Evolutionary conservation across 2,113 vertebrate genomes (phyloP).

Genomic region (Canis aureus): DNA sequence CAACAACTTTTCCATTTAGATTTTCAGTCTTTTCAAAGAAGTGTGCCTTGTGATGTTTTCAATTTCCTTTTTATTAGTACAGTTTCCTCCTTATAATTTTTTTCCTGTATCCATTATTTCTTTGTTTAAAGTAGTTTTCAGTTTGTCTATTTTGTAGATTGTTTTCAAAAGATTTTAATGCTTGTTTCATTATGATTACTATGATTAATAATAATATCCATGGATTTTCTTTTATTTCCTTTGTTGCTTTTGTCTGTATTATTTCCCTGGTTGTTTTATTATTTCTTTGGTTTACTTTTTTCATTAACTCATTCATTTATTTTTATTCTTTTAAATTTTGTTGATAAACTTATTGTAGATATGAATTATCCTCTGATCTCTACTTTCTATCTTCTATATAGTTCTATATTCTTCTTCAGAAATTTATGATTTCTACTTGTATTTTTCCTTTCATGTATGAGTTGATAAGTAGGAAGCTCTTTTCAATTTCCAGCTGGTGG

Average conservation of each 20-base stretch:
- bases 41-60: not conserved
- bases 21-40: not conserved
- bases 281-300: not conserved
- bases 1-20: not conserved
- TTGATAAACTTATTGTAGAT: not conserved
- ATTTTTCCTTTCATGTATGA: not conserved
- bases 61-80: not conserved
- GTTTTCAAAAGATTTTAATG: not conserved
- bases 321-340: slow-evolving; percentile 1
- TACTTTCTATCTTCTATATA: not conserved
- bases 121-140: not conserved
- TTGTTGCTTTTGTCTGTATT: not conserved
- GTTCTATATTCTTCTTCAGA: not conserved
- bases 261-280: not conserved
- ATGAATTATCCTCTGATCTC: not conserved
- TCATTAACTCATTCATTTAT: not conserved
- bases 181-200: not conserved
- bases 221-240: not conserved
- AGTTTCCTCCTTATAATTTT: not conserved
- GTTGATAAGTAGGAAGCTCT: not conserved
- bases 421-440: not conserved
- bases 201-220: not conserved
- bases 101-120: not conserved
- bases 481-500: not conserved
- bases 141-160: not conserved